Conservation (phyloP, 2,888 invertebrate genomes). For the Apodemia mormo region DNA sequence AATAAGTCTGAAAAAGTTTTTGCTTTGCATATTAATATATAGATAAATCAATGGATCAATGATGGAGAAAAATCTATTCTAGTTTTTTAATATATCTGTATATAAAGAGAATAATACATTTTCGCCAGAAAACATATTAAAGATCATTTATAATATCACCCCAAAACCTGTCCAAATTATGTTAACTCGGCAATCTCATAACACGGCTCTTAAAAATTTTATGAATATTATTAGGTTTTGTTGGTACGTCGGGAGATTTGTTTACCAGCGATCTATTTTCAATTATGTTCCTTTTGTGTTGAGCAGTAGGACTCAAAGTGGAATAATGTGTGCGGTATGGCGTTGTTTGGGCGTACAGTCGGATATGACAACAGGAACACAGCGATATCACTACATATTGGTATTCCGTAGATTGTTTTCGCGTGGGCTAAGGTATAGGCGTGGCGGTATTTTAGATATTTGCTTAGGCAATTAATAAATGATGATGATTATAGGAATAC, state of each 20-base stretch:
- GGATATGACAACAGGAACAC: conserved; percentile 50
- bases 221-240: conserved; percentile 22
- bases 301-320: conserved; percentile 2
- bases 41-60: no score
- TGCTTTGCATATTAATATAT: no score
- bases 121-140: background rate
- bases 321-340: background rate
- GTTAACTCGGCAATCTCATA: conserved; percentile 4
- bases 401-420: conserved; percentile 56
- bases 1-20: no score
- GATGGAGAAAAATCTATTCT: no score
- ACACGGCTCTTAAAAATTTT: conserved; percentile 18
- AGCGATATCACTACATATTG: conserved; percentile 60
- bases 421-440: conserved; percentile 38
- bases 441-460: no score
- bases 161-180: background rate
- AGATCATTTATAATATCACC: background rate
- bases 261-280: background rate
- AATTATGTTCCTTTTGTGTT: background rate
- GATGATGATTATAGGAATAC: no score
- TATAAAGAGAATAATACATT: no score
- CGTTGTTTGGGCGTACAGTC: conserved; percentile 19
- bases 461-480: no score
- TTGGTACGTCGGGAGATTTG: background rate
- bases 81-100: no score